Percentiles rank a stretch among this genome's conserved stretches.
Evolutionary conservation across 1,140 invertebrate genomes (phyloP).

Genomic region (Drosophila aff.): DNA sequence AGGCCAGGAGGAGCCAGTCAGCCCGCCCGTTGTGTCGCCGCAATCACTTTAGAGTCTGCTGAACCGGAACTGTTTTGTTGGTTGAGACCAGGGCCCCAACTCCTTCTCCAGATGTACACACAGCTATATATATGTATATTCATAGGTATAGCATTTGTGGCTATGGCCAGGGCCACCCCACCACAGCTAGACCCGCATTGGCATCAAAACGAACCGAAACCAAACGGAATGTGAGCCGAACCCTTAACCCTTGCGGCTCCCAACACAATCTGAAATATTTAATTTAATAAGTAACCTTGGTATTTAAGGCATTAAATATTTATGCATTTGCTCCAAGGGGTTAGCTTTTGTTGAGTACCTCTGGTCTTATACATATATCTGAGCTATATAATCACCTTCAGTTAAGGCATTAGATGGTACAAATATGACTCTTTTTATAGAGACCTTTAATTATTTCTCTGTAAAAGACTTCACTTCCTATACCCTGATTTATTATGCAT

Average conservation of each 20-base stretch:
- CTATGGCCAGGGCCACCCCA: not conserved
- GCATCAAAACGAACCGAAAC: conserved; percentile 13
- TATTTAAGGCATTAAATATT: conserved; percentile 6
- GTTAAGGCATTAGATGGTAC: not conserved
- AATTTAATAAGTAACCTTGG: conserved; percentile 9
- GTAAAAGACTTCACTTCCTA: not conserved
- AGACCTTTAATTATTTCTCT: not conserved
- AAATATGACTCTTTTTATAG: not conserved
- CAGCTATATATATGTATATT: not conserved
- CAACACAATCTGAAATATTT: conserved; percentile 6
- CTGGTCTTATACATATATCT: not conserved
- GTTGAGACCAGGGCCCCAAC: not conserved
- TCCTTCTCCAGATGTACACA: not conserved
- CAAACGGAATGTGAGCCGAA: conserved; percentile 14
- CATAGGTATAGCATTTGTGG: not conserved
- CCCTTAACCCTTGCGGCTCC: conserved; percentile 19
- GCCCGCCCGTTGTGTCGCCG: conserved; percentile 38
- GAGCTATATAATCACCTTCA: not conserved
- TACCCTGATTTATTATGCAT: not conserved
- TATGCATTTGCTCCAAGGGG: not conserved
- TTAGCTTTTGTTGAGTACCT: not conserved
- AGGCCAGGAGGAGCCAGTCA: conserved; percentile 3
- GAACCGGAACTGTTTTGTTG: conserved; percentile 68
- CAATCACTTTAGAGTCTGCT: conserved; percentile 74
- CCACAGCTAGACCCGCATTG: conserved; percentile 17